Evolutionary conservation across 2,888 invertebrate species (phyloP), one percentile per base, ranked within the genome.

Genomic region (Drosophila fulvimacula): DNA sequence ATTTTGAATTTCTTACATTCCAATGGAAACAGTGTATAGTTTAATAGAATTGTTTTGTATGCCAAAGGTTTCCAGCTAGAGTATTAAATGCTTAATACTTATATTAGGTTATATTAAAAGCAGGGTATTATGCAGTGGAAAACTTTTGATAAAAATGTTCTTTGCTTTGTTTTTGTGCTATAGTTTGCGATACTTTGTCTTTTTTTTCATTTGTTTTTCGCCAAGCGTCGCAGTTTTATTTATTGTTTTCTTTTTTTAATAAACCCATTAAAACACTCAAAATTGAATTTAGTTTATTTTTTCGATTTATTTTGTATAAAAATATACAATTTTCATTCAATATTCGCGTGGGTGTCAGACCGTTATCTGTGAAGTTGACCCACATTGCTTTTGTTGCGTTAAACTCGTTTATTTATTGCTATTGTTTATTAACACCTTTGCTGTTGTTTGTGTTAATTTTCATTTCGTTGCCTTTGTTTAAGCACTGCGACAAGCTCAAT

Each of bases 161-260:
- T 42, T 52, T 46, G 19, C 21, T 59, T 64, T 36, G 19, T 21
- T 56, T 42, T 41, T 19, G 19, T 32, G 3, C 10, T 17, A n/a
- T 1, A n/a, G 68, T 51, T 56, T 46, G n/a, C 9, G 2, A n/a
- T n/a, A 24, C 2, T 27, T 27, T 52, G 38, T 15, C 48, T 66
- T 61, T 55, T 19, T 64, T 64, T 63, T 49, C 6, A 27, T 49
- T 51, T 57, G 63, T 65, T 49, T 76, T 83, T 80, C 17, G 78
- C 74, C 52, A 34, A 66, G 66, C 84, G 56, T 42, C 74, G 83
- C 81, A 81, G 15, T 67, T 84, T 75, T 69, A 39, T 58, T 60
- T 21, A 19, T 59, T 73, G 66, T 51, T 64, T 57, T 60, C 21
- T 70, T 67, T 76, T 57, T 3, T 1, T 3, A 39, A 1, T 27